Percentiles rank a stretch among this genome's conserved stretches.
phyloP scores from a whole-genome alignment of 2,797 vertebrate genomes.

The Cuculus canorus region DNA sequence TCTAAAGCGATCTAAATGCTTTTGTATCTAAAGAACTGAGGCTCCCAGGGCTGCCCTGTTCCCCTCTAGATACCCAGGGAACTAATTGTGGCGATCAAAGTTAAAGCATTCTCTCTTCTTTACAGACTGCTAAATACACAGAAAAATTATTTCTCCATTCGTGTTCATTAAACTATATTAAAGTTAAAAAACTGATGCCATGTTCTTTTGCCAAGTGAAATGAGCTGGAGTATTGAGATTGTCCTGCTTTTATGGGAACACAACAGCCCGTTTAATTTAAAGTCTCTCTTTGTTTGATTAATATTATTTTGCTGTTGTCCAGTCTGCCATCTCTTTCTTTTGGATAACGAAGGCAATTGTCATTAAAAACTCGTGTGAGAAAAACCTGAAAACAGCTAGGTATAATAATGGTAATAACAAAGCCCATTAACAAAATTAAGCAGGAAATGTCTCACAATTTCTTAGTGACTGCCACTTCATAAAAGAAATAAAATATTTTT shows the following conservation, averaged over 20 bases:
- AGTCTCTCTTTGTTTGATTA: constrained; percentile 67
- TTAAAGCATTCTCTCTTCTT: constrained; percentile 81
- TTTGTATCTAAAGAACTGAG: constrained; percentile 84
- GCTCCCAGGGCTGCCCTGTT: constrained; percentile 74
- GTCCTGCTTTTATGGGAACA: constrained; percentile 64
- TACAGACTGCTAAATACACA: constrained; percentile 78
- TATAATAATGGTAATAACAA: constrained; percentile 47
- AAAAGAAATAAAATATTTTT: constrained; percentile 40
- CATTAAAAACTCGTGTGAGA: constrained; percentile 58
- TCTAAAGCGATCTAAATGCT: constrained; percentile 88
- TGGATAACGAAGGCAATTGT: constrained; percentile 59
- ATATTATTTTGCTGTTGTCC: constrained; percentile 71
- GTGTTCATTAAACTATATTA: constrained; percentile 83
- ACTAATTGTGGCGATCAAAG: constrained; percentile 83
- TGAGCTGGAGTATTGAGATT: constrained; percentile 58
- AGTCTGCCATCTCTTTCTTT: constrained; percentile 59
- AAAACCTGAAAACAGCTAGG: constrained; percentile 45
- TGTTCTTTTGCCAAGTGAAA: constrained; percentile 66
- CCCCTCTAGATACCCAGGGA: constrained; percentile 79
- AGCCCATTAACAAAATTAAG: constrained; percentile 53
- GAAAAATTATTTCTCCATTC: constrained; percentile 78
- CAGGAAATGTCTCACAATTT: constrained; percentile 38
- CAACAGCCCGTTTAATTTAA: constrained; percentile 61
- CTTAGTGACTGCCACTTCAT: background rate
- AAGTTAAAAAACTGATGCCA: constrained; percentile 76